Conservation (phyloP, 2,797 vertebrate genomes). For the Saguinus oedipus region DNA sequence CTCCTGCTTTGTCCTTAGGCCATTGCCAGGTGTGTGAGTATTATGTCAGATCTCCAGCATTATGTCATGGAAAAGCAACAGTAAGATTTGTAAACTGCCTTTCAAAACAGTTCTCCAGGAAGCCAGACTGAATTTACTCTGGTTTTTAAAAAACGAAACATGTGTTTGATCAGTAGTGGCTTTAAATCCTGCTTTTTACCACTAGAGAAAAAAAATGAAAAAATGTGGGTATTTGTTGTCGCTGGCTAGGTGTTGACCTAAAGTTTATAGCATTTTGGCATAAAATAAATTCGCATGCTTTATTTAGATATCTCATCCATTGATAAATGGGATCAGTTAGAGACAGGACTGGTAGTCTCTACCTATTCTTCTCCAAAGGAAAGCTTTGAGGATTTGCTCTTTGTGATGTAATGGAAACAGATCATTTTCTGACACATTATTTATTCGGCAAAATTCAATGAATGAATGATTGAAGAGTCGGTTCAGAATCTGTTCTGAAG, state of each 20-base stretch:
- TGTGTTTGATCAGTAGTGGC: not conserved
- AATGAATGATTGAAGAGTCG: not conserved
- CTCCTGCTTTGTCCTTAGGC: conserved; percentile 34
- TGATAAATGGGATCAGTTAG: conserved; percentile 10
- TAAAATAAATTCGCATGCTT: not conserved
- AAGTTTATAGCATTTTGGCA: not conserved
- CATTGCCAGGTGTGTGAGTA: conserved; percentile 67
- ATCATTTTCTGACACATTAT: not conserved
- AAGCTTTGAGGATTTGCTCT: not conserved
- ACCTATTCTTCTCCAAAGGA: not conserved
- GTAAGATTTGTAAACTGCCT: conserved; percentile 64
- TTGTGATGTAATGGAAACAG: not conserved
- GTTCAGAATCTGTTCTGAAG: not conserved
- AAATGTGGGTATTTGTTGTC: not conserved
- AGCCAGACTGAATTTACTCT: conserved; percentile 63
- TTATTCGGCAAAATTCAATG: conserved; percentile 4
- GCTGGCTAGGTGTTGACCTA: conserved; percentile 44
- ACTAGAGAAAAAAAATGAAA: conserved; percentile 37
- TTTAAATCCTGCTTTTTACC: conserved; percentile 62
- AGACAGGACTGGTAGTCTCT: not conserved
- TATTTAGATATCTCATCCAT: conserved; percentile 18
- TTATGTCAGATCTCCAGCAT: conserved; percentile 75
- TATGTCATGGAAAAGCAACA: conserved; percentile 76
- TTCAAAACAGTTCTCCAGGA: conserved; percentile 70
- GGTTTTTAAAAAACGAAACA: conserved; percentile 57